Evolutionary conservation across 2,113 vertebrate species (phyloP).

Genomic region (Raphicerus campestris): DNA sequence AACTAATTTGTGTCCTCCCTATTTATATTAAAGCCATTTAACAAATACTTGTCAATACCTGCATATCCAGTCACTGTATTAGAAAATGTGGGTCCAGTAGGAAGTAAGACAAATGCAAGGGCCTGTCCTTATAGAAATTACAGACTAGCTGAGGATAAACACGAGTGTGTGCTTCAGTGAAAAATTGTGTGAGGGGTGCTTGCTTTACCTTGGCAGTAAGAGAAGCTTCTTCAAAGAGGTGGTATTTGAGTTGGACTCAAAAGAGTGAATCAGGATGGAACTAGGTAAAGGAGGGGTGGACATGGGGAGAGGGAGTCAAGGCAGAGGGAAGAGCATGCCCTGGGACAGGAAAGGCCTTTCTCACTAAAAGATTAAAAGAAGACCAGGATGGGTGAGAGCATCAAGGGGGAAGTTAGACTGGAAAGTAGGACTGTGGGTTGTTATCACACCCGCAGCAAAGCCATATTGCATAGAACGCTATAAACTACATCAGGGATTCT

Average conservation of each 20-base stretch:
- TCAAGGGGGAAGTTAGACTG: not conserved
- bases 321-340: not conserved
- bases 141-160: not conserved
- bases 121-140: not conserved
- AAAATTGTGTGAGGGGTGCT: not conserved
- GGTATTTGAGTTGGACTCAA: not conserved
- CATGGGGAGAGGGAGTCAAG: too few relatives aligned
- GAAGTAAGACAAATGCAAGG: not conserved
- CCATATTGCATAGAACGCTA: fast-evolving
- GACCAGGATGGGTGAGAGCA: not conserved
- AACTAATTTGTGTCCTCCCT: not conserved
- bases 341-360: not conserved
- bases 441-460: not conserved
- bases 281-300: not conserved
- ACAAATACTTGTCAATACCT: not conserved
- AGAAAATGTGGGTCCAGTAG: not conserved
- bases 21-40: not conserved
- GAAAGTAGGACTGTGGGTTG: not conserved
- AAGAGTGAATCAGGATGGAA: not conserved
- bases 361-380: not conserved
- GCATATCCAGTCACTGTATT: not conserved
- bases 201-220: not conserved
- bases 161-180: not conserved
- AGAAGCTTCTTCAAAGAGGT: not conserved
- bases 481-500: not conserved